phyloP scores from a whole-genome alignment of 2,888 invertebrate genomes.

The Apocheima hispidaria region DNA sequence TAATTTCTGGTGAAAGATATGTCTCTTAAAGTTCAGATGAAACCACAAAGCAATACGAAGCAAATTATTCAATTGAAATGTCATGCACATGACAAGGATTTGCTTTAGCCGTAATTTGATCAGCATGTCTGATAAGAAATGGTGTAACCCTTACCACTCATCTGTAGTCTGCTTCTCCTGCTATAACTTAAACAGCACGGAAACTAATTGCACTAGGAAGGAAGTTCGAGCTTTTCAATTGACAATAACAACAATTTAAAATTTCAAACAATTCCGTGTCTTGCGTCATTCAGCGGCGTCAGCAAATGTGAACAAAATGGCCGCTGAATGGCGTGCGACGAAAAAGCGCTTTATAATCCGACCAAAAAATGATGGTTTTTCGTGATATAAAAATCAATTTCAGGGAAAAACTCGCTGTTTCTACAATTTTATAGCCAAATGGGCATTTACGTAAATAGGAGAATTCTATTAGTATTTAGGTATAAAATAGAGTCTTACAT shows the following conservation, averaged over 20 bases:
- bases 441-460: no score
- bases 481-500: neutral
- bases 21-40: neutral
- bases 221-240: no score
- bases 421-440: neutral
- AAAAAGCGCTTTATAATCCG: slow-evolving; percentile 81
- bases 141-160: slow-evolving; percentile 49
- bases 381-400: neutral
- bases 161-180: slow-evolving; percentile 31
- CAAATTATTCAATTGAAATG: slow-evolving; percentile 19
- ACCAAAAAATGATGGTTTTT: slow-evolving; percentile 50
- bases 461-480: no score
- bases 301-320: slow-evolving; percentile 76
- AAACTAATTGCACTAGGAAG: neutral
- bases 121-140: neutral
- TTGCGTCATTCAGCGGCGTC: slow-evolving; percentile 78
- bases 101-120: neutral
- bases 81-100: slow-evolving; percentile 3
- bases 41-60: slow-evolving; percentile 22
- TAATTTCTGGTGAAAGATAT: neutral
- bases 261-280: slow-evolving; percentile 58
- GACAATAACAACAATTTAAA: slow-evolving; percentile 30
- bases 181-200: slow-evolving; percentile 2
- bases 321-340: slow-evolving; percentile 70
- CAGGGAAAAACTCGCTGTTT: neutral